A percentile compares a stretch with the other conserved stretches of the same genome.
These are phyloP conservation scores for Oreotrochilus melanogaster DNA, from an alignment of 2,113 vertebrate species.

Conservation along the genomic window DNA sequence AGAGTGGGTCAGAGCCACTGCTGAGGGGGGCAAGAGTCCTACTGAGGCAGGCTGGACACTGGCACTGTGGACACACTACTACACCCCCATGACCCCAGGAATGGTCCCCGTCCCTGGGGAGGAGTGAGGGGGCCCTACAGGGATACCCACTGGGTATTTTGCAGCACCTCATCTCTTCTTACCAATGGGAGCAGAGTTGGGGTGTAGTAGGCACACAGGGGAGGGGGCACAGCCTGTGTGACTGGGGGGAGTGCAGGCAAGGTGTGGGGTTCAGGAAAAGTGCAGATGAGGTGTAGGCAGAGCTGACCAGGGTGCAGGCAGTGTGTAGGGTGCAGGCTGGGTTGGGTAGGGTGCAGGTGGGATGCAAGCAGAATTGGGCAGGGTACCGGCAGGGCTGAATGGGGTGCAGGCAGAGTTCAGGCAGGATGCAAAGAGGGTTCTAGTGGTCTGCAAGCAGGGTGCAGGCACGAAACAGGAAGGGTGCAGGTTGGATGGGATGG, in stretches of 20 bases:
- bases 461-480: not conserved
- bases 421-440: not conserved
- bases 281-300: not conserved
- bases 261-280: not conserved
- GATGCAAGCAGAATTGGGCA: not conserved
- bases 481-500: not conserved
- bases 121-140: not conserved
- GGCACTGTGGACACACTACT: rapidly evolving
- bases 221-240: rapidly evolving
- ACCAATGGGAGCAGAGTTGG: not conserved
- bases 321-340: not conserved
- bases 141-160: not conserved
- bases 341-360: not conserved
- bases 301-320: not conserved
- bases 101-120: not conserved
- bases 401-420: not conserved
- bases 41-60: rapidly evolving
- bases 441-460: not conserved
- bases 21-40: not conserved
- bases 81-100: rapidly evolving
- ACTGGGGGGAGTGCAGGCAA: not conserved
- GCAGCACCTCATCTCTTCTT: rapidly evolving
- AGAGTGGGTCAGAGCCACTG: not conserved
- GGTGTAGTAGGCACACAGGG: not conserved
- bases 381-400: not conserved